A percentile compares a stretch with the other conserved stretches of the same genome.
phyloP scores from a whole-genome alignment of 1,140 invertebrate species.

The Dendrolimus kikuchii region DNA sequence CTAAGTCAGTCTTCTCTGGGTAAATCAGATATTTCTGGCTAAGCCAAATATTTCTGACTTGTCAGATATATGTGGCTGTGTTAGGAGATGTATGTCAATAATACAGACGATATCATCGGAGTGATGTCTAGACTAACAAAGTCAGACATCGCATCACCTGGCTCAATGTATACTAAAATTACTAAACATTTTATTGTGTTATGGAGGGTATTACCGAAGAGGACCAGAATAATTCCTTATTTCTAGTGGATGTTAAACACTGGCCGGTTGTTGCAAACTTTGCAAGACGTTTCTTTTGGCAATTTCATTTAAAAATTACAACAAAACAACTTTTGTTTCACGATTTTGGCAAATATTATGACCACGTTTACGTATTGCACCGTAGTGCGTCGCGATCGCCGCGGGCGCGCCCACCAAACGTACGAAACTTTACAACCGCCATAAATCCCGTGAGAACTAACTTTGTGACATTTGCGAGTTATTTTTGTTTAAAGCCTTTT shows the following conservation, averaged over 20 bases:
- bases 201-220: slow-evolving; percentile 60
- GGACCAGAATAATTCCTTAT: slow-evolving; percentile 58
- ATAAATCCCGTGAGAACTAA: slow-evolving; percentile 24
- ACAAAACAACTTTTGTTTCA: slow-evolving; percentile 52
- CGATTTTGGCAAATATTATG: slow-evolving; percentile 50
- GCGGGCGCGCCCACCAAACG: too few species aligned
- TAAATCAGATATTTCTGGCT: too few species aligned
- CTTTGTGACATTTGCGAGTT: slow-evolving; percentile 45
- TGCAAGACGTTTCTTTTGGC: slow-evolving; percentile 42
- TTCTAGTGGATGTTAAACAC: slow-evolving; percentile 66
- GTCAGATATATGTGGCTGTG: too few species aligned
- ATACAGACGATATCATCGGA: too few species aligned
- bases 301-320: slow-evolving; percentile 17
- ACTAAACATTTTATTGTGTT: slow-evolving; percentile 57
- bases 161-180: slow-evolving; percentile 50
- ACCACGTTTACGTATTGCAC: slow-evolving; percentile 10
- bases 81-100: too few species aligned
- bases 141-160: slow-evolving; percentile 9
- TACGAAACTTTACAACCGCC: slow-evolving; percentile 10
- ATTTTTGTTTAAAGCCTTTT: slow-evolving; percentile 27
- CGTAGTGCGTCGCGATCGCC: slow-evolving; percentile 1
- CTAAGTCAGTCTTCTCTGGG: too few species aligned
- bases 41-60: too few species aligned
- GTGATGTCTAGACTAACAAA: too few species aligned
- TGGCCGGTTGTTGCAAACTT: slow-evolving; percentile 62